Evolutionary conservation across 2,888 invertebrate species (phyloP).

Genomic region (Plagodis pulveraria): DNA sequence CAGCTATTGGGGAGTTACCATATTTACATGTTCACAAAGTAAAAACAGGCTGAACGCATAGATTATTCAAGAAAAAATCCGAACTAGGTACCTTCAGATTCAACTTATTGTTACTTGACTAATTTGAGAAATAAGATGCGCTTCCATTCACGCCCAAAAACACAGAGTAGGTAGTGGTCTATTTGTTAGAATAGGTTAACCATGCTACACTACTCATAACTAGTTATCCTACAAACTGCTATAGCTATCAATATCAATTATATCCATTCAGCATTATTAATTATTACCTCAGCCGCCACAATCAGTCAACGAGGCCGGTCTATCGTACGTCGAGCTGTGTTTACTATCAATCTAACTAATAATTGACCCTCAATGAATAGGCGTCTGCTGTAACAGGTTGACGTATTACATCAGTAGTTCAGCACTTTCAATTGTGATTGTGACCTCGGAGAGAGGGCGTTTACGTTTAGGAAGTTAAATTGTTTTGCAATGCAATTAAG

Average conservation of each 20-base stretch:
- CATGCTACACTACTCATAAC: too few species aligned
- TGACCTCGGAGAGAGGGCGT: conserved; percentile 39
- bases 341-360: conserved; percentile 43
- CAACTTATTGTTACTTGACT: too few species aligned
- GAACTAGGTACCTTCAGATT: too few species aligned
- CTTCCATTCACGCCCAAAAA: too few species aligned
- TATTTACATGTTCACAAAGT: too few species aligned
- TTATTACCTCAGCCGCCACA: conserved; percentile 13
- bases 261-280: conserved; percentile 14
- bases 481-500: neutral
- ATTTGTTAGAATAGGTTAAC: too few species aligned
- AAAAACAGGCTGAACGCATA: too few species aligned
- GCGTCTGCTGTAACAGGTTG: conserved; percentile 66
- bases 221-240: too few species aligned
- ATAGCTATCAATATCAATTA: conserved; percentile 18
- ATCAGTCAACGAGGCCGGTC: conserved; percentile 36
- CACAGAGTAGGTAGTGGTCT: too few species aligned
- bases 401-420: conserved; percentile 75
- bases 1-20: too few species aligned
- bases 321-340: conserved; percentile 37
- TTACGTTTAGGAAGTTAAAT: conserved; percentile 23
- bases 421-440: conserved; percentile 63
- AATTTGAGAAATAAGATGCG: too few species aligned
- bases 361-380: conserved; percentile 55
- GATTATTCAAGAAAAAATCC: too few species aligned